A percentile compares a stretch with the other conserved stretches of the same genome.
These are phyloP conservation scores for Eupithecia subfuscata DNA, from an alignment of 2,888 invertebrate species.

Conservation along the genomic window DNA sequence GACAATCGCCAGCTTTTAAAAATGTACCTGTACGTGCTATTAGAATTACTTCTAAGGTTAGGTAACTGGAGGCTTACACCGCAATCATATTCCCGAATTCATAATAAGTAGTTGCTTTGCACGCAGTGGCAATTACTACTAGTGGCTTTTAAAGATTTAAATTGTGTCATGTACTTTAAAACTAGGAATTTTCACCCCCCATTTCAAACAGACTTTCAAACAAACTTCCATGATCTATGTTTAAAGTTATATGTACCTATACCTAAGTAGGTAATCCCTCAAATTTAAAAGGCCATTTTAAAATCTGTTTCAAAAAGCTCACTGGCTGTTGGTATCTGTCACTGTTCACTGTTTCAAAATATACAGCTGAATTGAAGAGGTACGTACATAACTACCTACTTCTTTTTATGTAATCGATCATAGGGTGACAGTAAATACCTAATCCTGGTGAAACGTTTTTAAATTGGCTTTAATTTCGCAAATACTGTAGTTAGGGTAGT, in stretches of 20 bases:
- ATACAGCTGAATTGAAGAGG: background rate
- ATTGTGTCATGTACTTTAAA: background rate
- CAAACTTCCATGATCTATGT: background rate
- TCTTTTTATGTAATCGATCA: background rate
- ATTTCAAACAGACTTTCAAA: background rate
- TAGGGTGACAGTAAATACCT: background rate
- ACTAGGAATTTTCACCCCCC: background rate
- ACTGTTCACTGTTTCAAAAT: background rate
- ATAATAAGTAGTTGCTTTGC: background rate
- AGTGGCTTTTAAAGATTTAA: background rate
- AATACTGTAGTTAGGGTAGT: slow-evolving; percentile 20
- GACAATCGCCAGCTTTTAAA: no score
- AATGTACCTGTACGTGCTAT: background rate
- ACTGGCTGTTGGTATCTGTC: background rate
- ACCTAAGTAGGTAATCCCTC: background rate
- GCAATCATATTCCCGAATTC: background rate
- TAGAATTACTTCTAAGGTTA: background rate
- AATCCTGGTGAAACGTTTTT: background rate
- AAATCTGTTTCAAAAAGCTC: background rate
- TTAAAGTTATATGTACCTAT: background rate
- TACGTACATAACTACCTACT: no score
- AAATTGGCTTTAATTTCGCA: slow-evolving; percentile 9
- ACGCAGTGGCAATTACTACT: background rate
- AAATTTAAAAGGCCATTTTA: background rate
- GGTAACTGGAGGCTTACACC: background rate